phyloP scores from a whole-genome alignment of 2,113 vertebrate species.

The Mustela nigripes region DNA sequence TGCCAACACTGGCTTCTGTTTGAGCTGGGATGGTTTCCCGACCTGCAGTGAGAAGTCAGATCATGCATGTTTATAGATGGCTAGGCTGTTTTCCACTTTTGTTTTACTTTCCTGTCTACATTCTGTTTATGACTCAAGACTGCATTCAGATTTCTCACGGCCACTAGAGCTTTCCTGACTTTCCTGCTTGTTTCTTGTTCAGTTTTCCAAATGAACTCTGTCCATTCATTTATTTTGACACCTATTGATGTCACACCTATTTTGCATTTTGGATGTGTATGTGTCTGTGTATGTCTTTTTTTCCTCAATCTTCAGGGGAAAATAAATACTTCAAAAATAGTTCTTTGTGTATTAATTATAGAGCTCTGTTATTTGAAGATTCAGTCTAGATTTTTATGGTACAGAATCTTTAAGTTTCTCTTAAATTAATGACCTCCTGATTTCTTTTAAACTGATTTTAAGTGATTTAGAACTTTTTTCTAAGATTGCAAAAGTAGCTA shows the following conservation, averaged over 20 bases:
- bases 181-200: not conserved
- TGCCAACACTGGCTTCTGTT: not conserved
- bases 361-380: not conserved
- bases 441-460: slow-evolving; percentile 28
- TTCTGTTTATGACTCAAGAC: not conserved
- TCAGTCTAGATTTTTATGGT: slow-evolving; percentile 5
- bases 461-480: not conserved
- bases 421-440: not conserved
- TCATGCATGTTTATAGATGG: rapidly evolving
- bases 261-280: slow-evolving; percentile 31
- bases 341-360: not conserved
- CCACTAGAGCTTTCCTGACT: not conserved
- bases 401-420: not conserved
- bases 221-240: not conserved
- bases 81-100: not conserved
- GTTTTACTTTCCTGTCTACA: not conserved
- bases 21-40: not conserved
- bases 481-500: not conserved
- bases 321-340: not conserved
- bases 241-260: not conserved
- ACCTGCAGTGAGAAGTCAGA: not conserved
- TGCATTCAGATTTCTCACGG: not conserved
- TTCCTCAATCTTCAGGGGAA: not conserved
- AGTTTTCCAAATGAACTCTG: not conserved
- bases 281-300: slow-evolving; percentile 10